phyloP scores from a whole-genome alignment of 2,797 vertebrate genomes.

The Crenuchus spilurus region DNA sequence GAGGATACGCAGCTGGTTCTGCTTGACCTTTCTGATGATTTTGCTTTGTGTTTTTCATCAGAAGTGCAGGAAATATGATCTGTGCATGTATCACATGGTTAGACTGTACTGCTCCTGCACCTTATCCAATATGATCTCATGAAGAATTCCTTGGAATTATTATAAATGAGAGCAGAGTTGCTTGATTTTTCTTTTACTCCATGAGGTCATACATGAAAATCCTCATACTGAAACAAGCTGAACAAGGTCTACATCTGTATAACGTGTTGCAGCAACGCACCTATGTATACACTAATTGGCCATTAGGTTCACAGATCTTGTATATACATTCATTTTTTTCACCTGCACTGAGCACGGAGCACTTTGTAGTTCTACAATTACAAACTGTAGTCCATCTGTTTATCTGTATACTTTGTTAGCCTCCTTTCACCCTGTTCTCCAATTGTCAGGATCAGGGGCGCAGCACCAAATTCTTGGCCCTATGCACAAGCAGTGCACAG shows the following conservation, averaged over 20 bases:
- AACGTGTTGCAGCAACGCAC: not conserved
- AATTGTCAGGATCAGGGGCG: no score
- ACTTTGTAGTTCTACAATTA: no score
- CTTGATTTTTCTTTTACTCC: not conserved
- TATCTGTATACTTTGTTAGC: no score
- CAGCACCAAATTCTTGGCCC: no score
- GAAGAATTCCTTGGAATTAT: not conserved
- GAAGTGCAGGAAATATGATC: conserved; percentile 25
- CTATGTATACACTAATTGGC: no score
- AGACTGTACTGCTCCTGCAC: not conserved
- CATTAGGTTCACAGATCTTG: no score
- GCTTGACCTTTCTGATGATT: conserved; percentile 23
- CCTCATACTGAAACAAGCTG: not conserved
- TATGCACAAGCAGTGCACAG: no score
- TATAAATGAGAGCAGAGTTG: not conserved
- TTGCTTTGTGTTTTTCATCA: conserved; percentile 15
- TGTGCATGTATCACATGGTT: not conserved
- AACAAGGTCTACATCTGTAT: not conserved
- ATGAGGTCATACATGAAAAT: not conserved
- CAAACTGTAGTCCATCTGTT: no score
- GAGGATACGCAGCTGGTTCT: conserved; percentile 33
- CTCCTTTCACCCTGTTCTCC: no score
- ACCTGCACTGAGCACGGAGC: no score
- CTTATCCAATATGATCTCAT: not conserved
- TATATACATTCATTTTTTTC: no score